A percentile compares a stretch with the other conserved stretches of the same genome.
phyloP scores from a whole-genome alignment of 2,888 invertebrate genomes.

The Xanthia icteritia region DNA sequence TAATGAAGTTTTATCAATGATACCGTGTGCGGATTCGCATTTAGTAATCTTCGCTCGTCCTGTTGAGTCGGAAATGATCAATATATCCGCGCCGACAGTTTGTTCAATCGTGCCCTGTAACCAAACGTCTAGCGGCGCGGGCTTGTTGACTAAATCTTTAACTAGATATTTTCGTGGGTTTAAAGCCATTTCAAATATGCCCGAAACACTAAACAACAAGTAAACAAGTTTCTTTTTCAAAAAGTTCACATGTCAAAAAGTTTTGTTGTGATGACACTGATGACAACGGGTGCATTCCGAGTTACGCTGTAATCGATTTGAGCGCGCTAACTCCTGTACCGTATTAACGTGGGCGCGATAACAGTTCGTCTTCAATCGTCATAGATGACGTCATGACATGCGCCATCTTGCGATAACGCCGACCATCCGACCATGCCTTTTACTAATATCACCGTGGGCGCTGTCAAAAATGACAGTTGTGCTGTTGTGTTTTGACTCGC shows the following conservation, averaged over 20 bases:
- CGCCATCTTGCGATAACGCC: too few species aligned
- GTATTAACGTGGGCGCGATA: too few species aligned
- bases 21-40: conserved; percentile 83
- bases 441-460: too few species aligned
- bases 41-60: conserved; percentile 85
- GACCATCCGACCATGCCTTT: too few species aligned
- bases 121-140: conserved; percentile 84
- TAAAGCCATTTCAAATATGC: conserved; percentile 71
- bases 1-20: conserved; percentile 81
- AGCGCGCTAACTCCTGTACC: too few species aligned
- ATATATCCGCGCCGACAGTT: conserved; percentile 83
- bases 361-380: too few species aligned
- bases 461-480: too few species aligned
- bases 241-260: neutral
- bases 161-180: conserved; percentile 82
- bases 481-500: too few species aligned
- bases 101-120: conserved; percentile 88
- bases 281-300: too few species aligned
- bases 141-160: conserved; percentile 79
- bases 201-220: neutral
- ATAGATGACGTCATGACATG: too few species aligned
- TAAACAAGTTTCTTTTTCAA: neutral
- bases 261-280: neutral
- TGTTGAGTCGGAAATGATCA: conserved; percentile 84
- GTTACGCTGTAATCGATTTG: too few species aligned